These are phyloP conservation scores for Acanthochromis polyacanthus DNA, from an alignment of 2,113 vertebrate genomes.

Conservation along the genomic window DNA sequence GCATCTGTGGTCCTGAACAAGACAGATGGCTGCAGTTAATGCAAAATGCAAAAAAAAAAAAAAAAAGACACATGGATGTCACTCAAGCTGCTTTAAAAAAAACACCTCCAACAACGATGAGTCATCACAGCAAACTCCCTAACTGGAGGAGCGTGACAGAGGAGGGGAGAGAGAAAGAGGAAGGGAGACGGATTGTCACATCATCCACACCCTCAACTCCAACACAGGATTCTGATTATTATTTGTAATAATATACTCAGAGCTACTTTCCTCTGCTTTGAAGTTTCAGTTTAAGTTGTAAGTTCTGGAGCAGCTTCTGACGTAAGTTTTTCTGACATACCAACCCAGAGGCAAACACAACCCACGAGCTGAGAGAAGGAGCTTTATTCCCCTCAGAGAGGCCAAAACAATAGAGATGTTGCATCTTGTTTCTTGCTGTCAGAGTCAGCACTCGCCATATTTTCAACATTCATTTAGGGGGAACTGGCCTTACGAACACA, in stretches of 20 bases:
- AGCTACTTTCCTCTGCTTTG: constrained; percentile 13
- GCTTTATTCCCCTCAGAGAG: not conserved
- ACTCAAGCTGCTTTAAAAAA: constrained; percentile 60
- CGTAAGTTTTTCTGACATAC: constrained; percentile 21
- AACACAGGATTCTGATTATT: constrained; percentile 1
- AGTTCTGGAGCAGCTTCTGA: constrained; percentile 5
- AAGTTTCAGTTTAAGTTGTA: constrained; percentile 3
- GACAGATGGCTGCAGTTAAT: constrained; percentile 66
- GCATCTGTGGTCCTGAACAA: constrained; percentile 56
- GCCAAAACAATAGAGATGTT: constrained; percentile 26
- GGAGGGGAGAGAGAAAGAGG: not conserved
- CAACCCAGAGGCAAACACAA: constrained; percentile 18
- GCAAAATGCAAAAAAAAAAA: constrained; percentile 8
- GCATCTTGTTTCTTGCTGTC: constrained; percentile 6
- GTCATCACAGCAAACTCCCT: constrained; percentile 51
- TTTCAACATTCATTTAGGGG: constrained; percentile 20
- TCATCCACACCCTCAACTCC: constrained; percentile 5
- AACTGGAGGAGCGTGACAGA: constrained; percentile 17
- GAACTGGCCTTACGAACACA: constrained; percentile 4
- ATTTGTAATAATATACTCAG: constrained; percentile 15
- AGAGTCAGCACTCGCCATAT: not conserved
- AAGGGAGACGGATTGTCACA: constrained; percentile 16
- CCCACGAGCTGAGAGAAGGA: constrained; percentile 7
- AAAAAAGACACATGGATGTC: constrained; percentile 33
- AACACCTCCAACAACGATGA: constrained; percentile 57